A percentile compares a stretch with the other conserved stretches of the same genome.
Conservation (phyloP, 1,140 invertebrate genomes). For the Drosophila ercepeae region DNA sequence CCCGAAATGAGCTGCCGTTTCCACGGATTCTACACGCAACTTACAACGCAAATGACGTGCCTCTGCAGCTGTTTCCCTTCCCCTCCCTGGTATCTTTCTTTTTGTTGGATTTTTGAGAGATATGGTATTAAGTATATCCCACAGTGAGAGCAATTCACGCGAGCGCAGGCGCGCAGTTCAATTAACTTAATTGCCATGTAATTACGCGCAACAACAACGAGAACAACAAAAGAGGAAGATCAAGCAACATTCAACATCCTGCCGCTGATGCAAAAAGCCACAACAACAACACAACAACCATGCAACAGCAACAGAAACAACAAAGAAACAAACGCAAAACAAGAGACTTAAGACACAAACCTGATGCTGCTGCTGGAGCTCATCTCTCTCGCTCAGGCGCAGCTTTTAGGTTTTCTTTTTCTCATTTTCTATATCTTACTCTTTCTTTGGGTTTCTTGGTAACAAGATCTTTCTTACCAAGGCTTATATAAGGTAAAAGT, state of each 20-base stretch:
- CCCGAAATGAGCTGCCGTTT: conserved; percentile 44
- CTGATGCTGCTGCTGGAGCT: conserved; percentile 49
- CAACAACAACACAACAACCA: not conserved
- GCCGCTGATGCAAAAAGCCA: conserved; percentile 17
- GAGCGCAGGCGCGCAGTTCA: conserved; percentile 77
- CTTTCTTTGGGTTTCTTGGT: not conserved
- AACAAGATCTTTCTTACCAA: not conserved
- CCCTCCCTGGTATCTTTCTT: not conserved
- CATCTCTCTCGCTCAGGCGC: not conserved
- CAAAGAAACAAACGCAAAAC: conserved; percentile 37
- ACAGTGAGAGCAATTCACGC: conserved; percentile 61
- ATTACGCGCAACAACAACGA: conserved; percentile 62
- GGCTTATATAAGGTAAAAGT: too few species aligned
- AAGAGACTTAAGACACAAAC: conserved; percentile 79
- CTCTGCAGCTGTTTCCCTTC: not conserved
- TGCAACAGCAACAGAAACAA: too few species aligned
- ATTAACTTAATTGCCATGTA: conserved; percentile 84
- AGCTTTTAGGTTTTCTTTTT: not conserved
- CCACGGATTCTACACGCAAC: conserved; percentile 20
- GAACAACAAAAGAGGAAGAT: conserved; percentile 8
- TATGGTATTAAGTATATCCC: not conserved
- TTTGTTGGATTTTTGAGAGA: not conserved
- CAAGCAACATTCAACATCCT: conserved; percentile 63
- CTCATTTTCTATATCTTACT: not conserved
- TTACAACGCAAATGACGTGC: conserved; percentile 37